Base-by-base conservation (phyloP, 2,113 vertebrate species). In the Mystacornis crossleyi region DNA sequence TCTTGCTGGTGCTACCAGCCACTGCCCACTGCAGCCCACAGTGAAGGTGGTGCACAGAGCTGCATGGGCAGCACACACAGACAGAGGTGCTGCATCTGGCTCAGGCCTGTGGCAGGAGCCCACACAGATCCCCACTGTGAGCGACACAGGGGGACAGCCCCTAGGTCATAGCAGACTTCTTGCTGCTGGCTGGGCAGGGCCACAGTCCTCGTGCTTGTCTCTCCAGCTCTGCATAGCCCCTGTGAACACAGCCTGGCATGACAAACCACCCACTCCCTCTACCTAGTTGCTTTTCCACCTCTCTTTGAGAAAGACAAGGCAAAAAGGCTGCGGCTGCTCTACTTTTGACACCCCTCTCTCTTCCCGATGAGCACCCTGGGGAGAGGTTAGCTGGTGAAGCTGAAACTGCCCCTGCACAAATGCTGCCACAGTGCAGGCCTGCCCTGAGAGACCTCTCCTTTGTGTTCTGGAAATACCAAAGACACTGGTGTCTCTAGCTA, bases 341-440 rank as follows among this genome's bases (percentile, higher is more conserved):
- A 9, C 23, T 42, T 51, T 47, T 0, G 3, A 51, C 0, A 3
- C 31, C 28, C 25, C 38, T 18, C 29, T 92, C 25, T 57, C 57
- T 34, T 85, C 34, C 42, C 0, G 0, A 15, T 62, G 43, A 48
- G 24, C 29, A 70, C 12, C 18, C 1, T 66, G 28, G n/a, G 47
- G 28, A 57, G 42, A 57, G 38, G 26, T 83, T 28, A 33, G 38
- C 5, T 81, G 80, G 8, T 58, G 47, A 70, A 89, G 60, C 55
- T 74, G 83, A 81, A 85, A 55, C 19, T 94, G 45, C 10, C 9
- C 14, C 29, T 42, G 42, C 43, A 38, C 50, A 70, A 54, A 58
- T 47, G 31, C 48, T 89, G 58, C 53, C 43, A 25, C 13, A 42
- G 57, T 28, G 33, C 20, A 64, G 42, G 15, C 29, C 73, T 85